Base-by-base conservation (phyloP, 2,888 invertebrate species). In the Philonicus albiceps region DNA sequence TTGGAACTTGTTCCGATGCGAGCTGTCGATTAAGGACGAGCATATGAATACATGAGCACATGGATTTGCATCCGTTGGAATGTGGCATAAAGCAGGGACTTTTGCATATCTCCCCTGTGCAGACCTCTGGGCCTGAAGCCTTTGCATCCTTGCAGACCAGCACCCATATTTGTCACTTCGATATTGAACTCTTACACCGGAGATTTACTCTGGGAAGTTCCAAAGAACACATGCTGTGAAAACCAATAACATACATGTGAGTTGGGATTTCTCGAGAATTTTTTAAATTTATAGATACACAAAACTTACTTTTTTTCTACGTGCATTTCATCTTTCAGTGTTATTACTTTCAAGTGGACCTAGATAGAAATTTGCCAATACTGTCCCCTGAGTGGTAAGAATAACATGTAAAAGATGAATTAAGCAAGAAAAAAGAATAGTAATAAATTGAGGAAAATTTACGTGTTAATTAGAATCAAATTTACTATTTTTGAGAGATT, bases 61-160 rank as follows among this genome's bases (percentile, higher is more conserved):
- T 81, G 81, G 55, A 81, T 81, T 19, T 81, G 55, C 43, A 78
- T 78, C 78, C 49, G 37, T 43, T 30, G 78, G 30, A 8, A 78
- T 49, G 11, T 3, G 22, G 16, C 76, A 78, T 78, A 49, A 78
- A 49, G 16, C 34, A 22, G 16, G 53, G 55, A 81, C 64, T 81
- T 81, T 81, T 81, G 81, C 81, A 81, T 81, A 81, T 81, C 81
- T 55, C 55, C 11, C n/a, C 55, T 8, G 19, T 81, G 81, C 81
- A 81, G 81, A 55, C 81, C n/a, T 31, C 34, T 8, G 22, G 81
- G 64, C 22, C 30, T 27, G 64, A 27, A n/a, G 22, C 8, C 19
- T 11, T 55, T 55, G 55, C n/a, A 1, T 5, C 19, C 19, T 16
- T 31, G 16, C 55, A 81, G 31, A 31, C 31, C 81, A 55, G 64